Percentiles rank a stretch among this genome's conserved stretches.
phyloP scores from a whole-genome alignment of 2,113 vertebrate species.

The Lutjanus erythropterus region DNA sequence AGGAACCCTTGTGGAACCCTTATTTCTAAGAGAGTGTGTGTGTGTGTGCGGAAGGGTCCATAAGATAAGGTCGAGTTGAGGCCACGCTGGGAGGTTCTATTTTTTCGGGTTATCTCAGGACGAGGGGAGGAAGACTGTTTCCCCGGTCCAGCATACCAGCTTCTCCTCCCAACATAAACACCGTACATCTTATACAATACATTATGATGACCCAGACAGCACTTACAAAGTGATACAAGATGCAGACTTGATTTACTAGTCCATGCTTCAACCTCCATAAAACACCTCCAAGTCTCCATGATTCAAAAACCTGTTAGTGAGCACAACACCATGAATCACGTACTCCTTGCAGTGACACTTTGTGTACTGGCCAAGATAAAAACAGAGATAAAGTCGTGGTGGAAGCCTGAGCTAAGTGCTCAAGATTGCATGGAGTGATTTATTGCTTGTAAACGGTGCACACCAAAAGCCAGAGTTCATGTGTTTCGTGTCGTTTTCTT shows the following conservation, averaged over 20 bases:
- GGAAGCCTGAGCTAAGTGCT: slow-evolving; percentile 5
- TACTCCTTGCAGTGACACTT: not conserved
- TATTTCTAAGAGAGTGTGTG: no score
- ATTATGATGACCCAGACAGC: slow-evolving; percentile 7
- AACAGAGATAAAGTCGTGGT: not conserved
- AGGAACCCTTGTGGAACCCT: no score
- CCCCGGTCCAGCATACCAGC: slow-evolving; percentile 11
- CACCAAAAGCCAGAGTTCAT: not conserved
- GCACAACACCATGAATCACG: slow-evolving; percentile 42
- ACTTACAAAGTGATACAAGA: not conserved
- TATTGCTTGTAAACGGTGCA: not conserved
- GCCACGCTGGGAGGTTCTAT: no score
- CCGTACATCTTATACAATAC: not conserved
- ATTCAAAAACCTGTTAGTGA: slow-evolving; percentile 6
- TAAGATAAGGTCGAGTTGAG: no score
- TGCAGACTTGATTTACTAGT: slow-evolving; percentile 19
- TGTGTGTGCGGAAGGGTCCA: not conserved
- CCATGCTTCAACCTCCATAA: slow-evolving; percentile 2
- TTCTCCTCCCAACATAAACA: slow-evolving; percentile 23
- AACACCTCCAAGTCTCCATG: not conserved
- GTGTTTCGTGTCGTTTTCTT: not conserved
- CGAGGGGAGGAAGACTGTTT: not conserved
- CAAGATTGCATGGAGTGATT: slow-evolving; percentile 8
- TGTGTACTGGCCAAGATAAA: slow-evolving; percentile 25
- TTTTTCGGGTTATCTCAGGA: slow-evolving; percentile 31